phyloP scores from a whole-genome alignment of 2,113 vertebrate genomes.

The Rhea pennata region DNA sequence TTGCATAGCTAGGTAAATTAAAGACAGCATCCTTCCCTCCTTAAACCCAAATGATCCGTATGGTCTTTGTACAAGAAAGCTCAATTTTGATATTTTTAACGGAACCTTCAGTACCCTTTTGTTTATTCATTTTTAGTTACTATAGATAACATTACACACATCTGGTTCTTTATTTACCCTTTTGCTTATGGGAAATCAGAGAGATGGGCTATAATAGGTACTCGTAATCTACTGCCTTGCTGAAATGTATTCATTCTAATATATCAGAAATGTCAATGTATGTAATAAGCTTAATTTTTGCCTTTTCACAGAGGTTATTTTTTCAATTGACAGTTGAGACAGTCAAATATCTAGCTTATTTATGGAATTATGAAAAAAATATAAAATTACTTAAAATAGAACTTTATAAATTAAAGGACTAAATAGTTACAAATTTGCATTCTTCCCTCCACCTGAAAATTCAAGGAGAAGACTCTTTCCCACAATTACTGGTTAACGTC shows the following conservation, averaged over 20 bases:
- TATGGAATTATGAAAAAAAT: background rate
- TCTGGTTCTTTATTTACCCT: background rate
- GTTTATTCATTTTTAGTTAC: background rate
- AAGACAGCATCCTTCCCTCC: background rate
- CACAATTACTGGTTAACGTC: background rate
- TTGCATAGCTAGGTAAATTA: background rate
- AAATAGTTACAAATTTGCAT: background rate
- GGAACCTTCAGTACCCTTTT: background rate
- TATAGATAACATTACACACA: background rate
- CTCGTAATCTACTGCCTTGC: background rate
- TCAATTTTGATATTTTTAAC: background rate
- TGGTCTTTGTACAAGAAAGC: background rate
- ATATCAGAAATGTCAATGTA: background rate
- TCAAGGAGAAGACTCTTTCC: background rate
- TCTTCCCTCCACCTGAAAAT: background rate
- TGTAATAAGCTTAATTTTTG: background rate
- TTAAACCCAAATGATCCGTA: background rate
- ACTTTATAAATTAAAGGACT: background rate
- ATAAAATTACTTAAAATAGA: background rate
- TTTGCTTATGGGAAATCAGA: background rate
- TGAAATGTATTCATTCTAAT: background rate
- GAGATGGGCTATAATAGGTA: background rate
- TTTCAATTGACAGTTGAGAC: background rate
- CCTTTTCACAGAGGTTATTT: background rate
- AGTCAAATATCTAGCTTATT: background rate